Conservation (phyloP, 2,113 vertebrate genomes). For the Alouatta palliata region DNA sequence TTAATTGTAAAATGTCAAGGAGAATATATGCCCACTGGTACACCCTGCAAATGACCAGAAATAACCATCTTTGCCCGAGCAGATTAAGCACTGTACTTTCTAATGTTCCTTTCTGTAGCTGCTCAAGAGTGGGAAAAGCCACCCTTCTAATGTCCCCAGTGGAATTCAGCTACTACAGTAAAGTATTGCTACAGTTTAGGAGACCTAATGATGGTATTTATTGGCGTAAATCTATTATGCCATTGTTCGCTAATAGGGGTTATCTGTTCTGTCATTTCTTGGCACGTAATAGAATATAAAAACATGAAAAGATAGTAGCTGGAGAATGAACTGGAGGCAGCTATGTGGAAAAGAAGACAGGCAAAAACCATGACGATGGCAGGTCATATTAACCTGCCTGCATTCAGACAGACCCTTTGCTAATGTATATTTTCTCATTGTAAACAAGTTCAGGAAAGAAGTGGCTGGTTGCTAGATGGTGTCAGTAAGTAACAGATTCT, state of each 20-base stretch:
- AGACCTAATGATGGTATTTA: background rate
- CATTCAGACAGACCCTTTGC: constrained; percentile 25
- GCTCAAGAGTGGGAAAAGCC: background rate
- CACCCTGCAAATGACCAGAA: constrained; percentile 34
- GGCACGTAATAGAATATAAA: background rate
- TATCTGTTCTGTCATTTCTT: constrained; percentile 36
- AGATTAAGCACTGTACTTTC: background rate
- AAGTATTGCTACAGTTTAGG: background rate
- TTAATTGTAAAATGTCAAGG: background rate
- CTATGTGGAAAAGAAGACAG: background rate
- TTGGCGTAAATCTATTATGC: background rate
- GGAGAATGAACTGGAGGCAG: background rate
- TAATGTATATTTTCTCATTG: constrained; percentile 12
- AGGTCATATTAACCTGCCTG: background rate
- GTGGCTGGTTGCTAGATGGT: background rate
- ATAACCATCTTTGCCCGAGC: background rate
- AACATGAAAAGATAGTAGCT: background rate
- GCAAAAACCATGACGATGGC: background rate
- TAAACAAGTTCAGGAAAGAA: background rate
- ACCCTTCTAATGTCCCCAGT: background rate
- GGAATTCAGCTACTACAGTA: constrained; percentile 22
- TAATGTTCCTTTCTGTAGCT: background rate
- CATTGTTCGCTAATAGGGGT: background rate
- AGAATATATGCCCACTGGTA: no score
- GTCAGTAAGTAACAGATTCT: constrained; percentile 56